Evolutionary conservation across 2,797 vertebrate genomes (phyloP), one percentile per base, ranked within the genome.

Genomic region (Enteromius paludinosus): DNA sequence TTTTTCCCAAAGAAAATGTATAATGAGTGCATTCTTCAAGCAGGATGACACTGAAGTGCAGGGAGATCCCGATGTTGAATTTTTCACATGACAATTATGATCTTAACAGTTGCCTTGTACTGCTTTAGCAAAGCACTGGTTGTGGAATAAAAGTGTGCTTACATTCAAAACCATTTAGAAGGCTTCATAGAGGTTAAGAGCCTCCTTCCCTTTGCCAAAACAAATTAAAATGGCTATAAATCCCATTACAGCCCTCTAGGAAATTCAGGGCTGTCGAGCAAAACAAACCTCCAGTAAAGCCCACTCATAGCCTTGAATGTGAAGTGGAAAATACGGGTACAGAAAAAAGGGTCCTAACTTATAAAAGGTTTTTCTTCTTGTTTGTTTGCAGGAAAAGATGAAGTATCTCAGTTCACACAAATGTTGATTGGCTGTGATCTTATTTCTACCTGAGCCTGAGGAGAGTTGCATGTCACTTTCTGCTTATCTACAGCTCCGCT

Each of bases 401-500:
- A 73, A 65, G 65, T 64, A 35, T 28, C 1, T 5, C 12, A 1
- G 3, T 71, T 25, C 12, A 35, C 12, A 47, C 8, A n/a, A 25
- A 28, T 15, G 43, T 64, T 38, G 59, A 41, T 81, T 75, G 38
- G 20, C 62, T 78, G 59, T 52, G 33, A 43, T 0, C 23, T 30
- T 59, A 59, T 59, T 69, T 79, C 52, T 54, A 2, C 18, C 17
- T 28, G 18, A 66, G 71, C 47, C 41, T n/a, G 18, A 47, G 33
- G 59, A 66, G 35, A 74, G 43, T 54, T 62, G 9, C 59, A 64
- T 65, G 56, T 73, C 79, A 52, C 43, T 73, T 47, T 64, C 59
- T 81, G 69, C 70, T 66, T 65, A 74, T 74, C 47, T 66, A 66
- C 45, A 81, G 70, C 79, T 54, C 45, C 59, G 9, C n/a, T 20